These are phyloP conservation scores for Sardina pilchardus DNA, from an alignment of 2,113 vertebrate species.

Conservation along the genomic window DNA sequence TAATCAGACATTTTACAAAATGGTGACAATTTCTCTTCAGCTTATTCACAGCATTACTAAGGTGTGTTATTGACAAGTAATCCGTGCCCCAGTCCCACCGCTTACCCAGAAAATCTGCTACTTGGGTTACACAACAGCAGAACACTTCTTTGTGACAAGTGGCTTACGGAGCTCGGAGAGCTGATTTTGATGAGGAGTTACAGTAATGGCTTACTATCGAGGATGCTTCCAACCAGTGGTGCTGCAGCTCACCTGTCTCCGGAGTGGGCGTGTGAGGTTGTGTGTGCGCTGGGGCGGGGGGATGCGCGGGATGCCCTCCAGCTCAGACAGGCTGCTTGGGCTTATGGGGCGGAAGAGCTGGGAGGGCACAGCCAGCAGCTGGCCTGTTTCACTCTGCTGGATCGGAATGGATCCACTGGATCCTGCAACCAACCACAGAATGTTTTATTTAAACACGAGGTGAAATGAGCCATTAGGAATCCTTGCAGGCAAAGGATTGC, in stretches of 20 bases:
- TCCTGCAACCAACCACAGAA: conserved; percentile 64
- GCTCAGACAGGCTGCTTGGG: conserved; percentile 71
- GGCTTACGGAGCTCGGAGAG: not conserved
- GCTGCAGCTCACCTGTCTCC: conserved; percentile 83
- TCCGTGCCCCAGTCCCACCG: not conserved
- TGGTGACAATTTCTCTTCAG: not conserved
- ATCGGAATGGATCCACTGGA: conserved; percentile 83
- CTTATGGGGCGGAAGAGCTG: conserved; percentile 78
- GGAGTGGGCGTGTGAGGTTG: conserved; percentile 84
- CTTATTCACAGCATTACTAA: not conserved
- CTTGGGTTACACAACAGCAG: not conserved
- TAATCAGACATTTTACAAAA: not conserved
- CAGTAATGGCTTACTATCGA: not conserved
- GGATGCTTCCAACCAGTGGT: not conserved
- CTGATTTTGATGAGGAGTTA: not conserved
- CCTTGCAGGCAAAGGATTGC: not conserved
- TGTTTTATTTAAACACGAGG: not conserved
- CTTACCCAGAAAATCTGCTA: not conserved
- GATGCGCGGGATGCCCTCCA: conserved; percentile 75
- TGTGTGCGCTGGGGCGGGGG: conserved; percentile 77
- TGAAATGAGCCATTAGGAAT: not conserved
- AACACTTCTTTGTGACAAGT: not conserved
- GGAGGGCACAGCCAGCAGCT: conserved; percentile 77
- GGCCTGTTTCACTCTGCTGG: conserved; percentile 75
- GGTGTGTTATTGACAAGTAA: not conserved